Evolutionary conservation across 2,113 vertebrate species (phyloP), one percentile per base, ranked within the genome.

Genomic region (Calcarius ornatus): DNA sequence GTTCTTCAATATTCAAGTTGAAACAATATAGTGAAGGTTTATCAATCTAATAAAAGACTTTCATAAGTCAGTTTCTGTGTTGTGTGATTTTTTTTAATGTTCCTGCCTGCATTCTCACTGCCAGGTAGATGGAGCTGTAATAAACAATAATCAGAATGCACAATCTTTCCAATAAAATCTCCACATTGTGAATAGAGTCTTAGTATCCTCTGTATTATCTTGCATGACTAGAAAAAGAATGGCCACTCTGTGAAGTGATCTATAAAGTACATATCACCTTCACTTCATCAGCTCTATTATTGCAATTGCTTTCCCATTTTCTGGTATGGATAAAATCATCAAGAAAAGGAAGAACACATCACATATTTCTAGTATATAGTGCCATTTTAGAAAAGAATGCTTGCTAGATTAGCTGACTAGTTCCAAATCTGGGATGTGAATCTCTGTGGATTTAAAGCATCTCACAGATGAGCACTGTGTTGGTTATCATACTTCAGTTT

Each of bases 31-130:
- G 66, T 88, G 88, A 80, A 80, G 10, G 15, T 93, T 96, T 75
- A 71, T 63, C 6, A 2, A 35, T 37, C 69, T 63, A 70, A 96
- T 96, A 94, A 96, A 96, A 95, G 66, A 70, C 59, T 92, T 95
- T 40, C 10, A 5, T 50, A 85, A 88, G 48, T 94, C 87, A 86
- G 7, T 35, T 90, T 77, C 85, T 92, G 90, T 1, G 1, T 90
- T 72, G 65, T 27, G 87, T 91, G 76, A 64, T 86, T 95, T 84
- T 78, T 88, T 93, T 80, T 51, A 21, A 45, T 27, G 9, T 81
- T 57, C 35, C 51, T 90, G 42, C 40, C 38, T 73, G 35, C 24
- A 40, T 85, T 54, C 47, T 66, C 28, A 63, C 10, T 35, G 57
- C 18, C 45, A 53, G 14, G 10, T 65, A 69, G n/a, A 37, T 38